Evolutionary conservation across 2,888 invertebrate genomes (phyloP).

Genomic region (Sesia apiformis): DNA sequence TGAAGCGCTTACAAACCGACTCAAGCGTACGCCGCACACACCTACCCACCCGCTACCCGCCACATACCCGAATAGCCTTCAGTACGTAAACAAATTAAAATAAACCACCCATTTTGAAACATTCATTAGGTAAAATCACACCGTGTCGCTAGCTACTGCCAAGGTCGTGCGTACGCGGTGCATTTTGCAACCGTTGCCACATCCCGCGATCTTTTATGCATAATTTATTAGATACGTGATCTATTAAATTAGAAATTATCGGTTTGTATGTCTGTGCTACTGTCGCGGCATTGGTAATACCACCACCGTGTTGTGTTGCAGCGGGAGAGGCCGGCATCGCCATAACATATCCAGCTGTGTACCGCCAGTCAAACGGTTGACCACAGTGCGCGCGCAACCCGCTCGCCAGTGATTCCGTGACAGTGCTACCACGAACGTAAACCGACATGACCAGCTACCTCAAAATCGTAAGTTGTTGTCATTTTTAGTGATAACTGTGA

Average conservation of each 20-base stretch:
- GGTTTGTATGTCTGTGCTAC: slow-evolving; percentile 13
- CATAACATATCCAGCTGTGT: slow-evolving; percentile 19
- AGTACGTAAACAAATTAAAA: slow-evolving; percentile 50
- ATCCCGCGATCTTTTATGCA: slow-evolving; percentile 19
- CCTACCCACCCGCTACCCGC: slow-evolving; percentile 24
- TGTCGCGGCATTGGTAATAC: slow-evolving; percentile 38
- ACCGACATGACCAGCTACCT: slow-evolving; percentile 53
- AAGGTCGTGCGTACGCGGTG: slow-evolving; percentile 26
- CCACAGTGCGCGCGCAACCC: slow-evolving; percentile 36
- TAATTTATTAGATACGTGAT: slow-evolving; percentile 40
- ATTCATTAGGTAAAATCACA: slow-evolving; percentile 18
- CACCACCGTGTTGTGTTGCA: slow-evolving; percentile 41
- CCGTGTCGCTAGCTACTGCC: slow-evolving; percentile 20
- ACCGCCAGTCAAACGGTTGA: slow-evolving; percentile 41
- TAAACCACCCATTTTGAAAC: slow-evolving; percentile 17
- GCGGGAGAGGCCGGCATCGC: slow-evolving; percentile 34
- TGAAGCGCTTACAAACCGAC: slow-evolving; percentile 54
- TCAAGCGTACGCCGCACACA: slow-evolving; percentile 56
- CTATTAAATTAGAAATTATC: slow-evolving; percentile 19
- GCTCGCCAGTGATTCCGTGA: slow-evolving; percentile 45
- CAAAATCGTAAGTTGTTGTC: slow-evolving; percentile 49
- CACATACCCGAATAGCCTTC: slow-evolving; percentile 9
- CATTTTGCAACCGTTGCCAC: slow-evolving; percentile 29
- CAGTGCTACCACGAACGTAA: slow-evolving; percentile 33
- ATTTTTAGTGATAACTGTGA: too few species aligned